Conservation (phyloP, 2,113 vertebrate genomes). For the Sula dactylatra region DNA sequence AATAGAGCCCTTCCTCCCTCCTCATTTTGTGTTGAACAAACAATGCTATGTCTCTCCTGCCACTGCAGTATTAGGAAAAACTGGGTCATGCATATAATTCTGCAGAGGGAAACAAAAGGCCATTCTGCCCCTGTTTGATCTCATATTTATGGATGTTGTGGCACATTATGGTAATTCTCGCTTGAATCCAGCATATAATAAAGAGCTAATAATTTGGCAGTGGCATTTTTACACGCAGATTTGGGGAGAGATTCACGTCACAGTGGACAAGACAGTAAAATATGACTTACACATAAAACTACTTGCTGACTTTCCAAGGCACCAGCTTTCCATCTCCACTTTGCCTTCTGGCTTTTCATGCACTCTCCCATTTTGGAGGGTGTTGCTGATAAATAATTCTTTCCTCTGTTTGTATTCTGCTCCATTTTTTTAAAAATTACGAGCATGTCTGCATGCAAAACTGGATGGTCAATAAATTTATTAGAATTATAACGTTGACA, state of each 20-base stretch:
- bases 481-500: not conserved
- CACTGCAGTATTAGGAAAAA: constrained; percentile 23
- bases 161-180: not conserved
- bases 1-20: constrained; percentile 24
- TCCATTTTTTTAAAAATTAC: not conserved
- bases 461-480: not conserved
- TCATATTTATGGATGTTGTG: constrained; percentile 1
- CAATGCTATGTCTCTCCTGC: constrained; percentile 32
- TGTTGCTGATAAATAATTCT: not conserved
- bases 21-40: constrained; percentile 25
- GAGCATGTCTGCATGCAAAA: not conserved
- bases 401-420: not conserved
- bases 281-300: not conserved
- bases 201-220: constrained; percentile 15
- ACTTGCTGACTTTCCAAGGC: not conserved
- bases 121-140: not conserved
- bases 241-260: not conserved
- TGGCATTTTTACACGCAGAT: not conserved
- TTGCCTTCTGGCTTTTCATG: not conserved
- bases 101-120: constrained; percentile 43
- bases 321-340: not conserved
- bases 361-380: not conserved
- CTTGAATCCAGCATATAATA: not conserved
- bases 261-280: constrained; percentile 4
- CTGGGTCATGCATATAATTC: constrained; percentile 50